A percentile compares a stretch with the other conserved stretches of the same genome.
Evolutionary conservation across 1,140 invertebrate species (phyloP).

Genomic region (Anagrus nilaparvatae): DNA sequence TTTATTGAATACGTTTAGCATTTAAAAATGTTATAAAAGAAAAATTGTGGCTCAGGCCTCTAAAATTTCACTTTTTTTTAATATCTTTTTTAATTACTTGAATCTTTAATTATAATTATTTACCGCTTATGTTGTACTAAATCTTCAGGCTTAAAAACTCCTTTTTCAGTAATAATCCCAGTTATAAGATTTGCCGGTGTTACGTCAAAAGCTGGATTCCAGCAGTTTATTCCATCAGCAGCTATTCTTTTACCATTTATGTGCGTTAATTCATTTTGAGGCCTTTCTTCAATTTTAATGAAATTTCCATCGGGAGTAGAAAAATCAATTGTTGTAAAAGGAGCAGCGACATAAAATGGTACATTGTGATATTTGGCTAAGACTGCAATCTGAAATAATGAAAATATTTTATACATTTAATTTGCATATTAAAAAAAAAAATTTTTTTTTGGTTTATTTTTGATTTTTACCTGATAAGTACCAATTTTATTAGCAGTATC

Average conservation of each 20-base stretch:
- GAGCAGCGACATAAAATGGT: conserved; percentile 93
- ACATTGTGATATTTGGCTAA: conserved; percentile 82
- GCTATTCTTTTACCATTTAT: conserved; percentile 76
- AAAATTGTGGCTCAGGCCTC: no score
- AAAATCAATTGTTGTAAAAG: conserved; percentile 85
- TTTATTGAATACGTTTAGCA: no score
- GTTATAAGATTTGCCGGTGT: conserved; percentile 91
- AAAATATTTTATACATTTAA: neutral
- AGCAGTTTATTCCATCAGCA: conserved; percentile 81
- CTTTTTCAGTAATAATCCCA: conserved; percentile 91
- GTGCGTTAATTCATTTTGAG: conserved; percentile 80
- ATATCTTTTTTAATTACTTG: no score
- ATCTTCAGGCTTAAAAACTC: conserved; percentile 59
- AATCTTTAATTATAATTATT: no score
- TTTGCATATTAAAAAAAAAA: neutral
- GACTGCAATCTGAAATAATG: conserved; percentile 64
- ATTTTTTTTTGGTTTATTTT: neutral
- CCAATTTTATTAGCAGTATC: conserved; percentile 99
- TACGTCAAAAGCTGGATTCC: conserved; percentile 99
- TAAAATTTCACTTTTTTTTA: no score
- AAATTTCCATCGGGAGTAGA: conserved; percentile 65
- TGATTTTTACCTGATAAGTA: conserved; percentile 70
- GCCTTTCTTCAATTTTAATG: conserved; percentile 91
- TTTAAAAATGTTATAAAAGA: no score
- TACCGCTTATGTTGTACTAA: no score